Evolutionary conservation across 2,113 vertebrate species (phyloP).

Genomic region (Marcusenius ussheri): DNA sequence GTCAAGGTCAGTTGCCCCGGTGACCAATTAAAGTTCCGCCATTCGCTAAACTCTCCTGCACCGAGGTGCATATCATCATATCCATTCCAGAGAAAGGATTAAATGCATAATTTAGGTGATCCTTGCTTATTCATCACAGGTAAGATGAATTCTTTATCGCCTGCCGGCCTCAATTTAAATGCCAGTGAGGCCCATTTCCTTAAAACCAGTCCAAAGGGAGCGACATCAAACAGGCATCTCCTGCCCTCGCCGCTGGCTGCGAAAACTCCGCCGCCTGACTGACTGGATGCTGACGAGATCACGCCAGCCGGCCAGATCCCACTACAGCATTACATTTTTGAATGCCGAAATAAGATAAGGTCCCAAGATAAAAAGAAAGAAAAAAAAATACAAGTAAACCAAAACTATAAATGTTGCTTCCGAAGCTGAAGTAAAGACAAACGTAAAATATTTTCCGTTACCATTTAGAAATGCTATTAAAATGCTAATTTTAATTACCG

Average conservation of each 20-base stretch:
- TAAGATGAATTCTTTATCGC: conserved; percentile 17
- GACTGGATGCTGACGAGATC: background rate
- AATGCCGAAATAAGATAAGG: background rate
- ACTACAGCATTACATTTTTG: background rate
- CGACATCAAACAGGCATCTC: background rate
- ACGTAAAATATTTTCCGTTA: background rate
- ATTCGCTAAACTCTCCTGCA: background rate
- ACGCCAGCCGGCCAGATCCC: background rate
- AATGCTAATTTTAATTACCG: background rate
- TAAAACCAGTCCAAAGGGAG: background rate
- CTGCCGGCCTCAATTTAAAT: conserved; percentile 6
- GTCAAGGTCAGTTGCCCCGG: background rate
- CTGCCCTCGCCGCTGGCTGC: background rate
- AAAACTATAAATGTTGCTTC: background rate
- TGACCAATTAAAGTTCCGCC: background rate
- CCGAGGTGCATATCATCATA: background rate
- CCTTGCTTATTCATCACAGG: conserved; percentile 13
- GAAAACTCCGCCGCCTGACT: background rate
- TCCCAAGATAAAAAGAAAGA: background rate
- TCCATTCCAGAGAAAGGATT: background rate
- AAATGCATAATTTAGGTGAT: conserved; percentile 16
- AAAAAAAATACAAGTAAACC: background rate
- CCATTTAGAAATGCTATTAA: background rate
- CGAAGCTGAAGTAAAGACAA: background rate
- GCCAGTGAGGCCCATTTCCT: background rate